These are phyloP conservation scores for Hylomyscus alleni DNA, from an alignment of 2,797 vertebrate species.

Conservation along the genomic window DNA sequence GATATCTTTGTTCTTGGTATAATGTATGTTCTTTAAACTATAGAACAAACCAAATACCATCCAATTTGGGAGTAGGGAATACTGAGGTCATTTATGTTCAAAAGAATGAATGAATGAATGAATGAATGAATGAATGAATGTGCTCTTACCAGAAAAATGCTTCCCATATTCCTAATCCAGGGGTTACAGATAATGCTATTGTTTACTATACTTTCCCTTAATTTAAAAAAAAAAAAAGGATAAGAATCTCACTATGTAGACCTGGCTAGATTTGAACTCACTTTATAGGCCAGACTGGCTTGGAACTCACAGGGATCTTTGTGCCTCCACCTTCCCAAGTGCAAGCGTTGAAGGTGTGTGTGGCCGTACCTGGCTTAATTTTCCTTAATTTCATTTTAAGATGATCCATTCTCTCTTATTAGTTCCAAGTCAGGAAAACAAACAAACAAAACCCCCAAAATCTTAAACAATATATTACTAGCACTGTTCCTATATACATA, in stretches of 20 bases:
- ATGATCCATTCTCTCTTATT: background rate
- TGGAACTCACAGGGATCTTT: background rate
- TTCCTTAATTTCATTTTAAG: conserved; percentile 14
- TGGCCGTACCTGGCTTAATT: background rate
- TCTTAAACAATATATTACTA: background rate
- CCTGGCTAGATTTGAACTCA: background rate
- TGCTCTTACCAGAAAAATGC: background rate
- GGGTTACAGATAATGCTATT: background rate
- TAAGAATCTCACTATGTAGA: background rate
- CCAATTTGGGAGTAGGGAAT: background rate
- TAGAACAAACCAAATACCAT: background rate
- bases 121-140: background rate
- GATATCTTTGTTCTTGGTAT: background rate
- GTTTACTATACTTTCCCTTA: background rate
- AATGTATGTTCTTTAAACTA: background rate
- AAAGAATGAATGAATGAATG: background rate
- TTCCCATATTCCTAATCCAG: conserved; percentile 9
- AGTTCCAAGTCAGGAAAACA: background rate
- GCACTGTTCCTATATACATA: background rate
- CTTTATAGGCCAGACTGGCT: background rate
- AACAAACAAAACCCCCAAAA: background rate
- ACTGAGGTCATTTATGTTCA: conserved; percentile 3
- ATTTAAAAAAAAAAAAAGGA: too few species aligned
- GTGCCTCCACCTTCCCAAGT: background rate
- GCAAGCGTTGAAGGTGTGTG: background rate